A percentile compares a stretch with the other conserved stretches of the same genome.
phyloP scores from a whole-genome alignment of 2,113 vertebrate species.

The Callospermophilus lateralis region DNA sequence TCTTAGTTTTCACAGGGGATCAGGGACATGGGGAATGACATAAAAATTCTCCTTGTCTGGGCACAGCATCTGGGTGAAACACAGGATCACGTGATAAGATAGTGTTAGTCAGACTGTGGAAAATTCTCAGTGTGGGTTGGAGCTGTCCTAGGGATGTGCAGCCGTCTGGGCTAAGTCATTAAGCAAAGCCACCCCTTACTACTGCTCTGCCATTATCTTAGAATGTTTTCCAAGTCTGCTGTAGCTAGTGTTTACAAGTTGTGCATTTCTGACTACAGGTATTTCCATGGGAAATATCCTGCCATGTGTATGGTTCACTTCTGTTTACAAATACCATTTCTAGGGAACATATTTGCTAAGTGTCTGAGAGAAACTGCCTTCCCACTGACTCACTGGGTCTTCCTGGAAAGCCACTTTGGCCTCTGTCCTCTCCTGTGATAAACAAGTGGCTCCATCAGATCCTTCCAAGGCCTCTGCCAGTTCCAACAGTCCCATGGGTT shows the following conservation, averaged over 20 bases:
- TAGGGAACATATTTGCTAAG: background rate
- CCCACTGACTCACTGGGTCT: background rate
- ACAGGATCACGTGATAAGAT: rapidly evolving
- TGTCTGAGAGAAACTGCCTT: background rate
- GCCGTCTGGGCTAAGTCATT: background rate
- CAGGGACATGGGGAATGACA: background rate
- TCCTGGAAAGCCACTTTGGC: background rate
- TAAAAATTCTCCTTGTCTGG: background rate
- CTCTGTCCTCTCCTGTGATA: background rate
- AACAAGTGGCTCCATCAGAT: background rate
- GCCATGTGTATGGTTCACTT: background rate
- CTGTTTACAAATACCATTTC: background rate
- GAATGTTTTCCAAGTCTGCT: background rate
- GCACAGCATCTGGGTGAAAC: background rate
- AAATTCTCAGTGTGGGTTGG: background rate
- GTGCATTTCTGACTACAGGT: background rate
- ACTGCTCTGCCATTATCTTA: background rate
- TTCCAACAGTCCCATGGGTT: background rate
- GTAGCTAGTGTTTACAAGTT: background rate
- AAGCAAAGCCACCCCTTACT: background rate
- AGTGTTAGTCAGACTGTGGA: background rate
- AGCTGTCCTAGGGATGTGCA: background rate
- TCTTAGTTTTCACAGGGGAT: background rate
- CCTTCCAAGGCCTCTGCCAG: background rate
- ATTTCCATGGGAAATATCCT: background rate